phyloP scores from a whole-genome alignment of 1,140 invertebrate species.

The Ips typographus region DNA sequence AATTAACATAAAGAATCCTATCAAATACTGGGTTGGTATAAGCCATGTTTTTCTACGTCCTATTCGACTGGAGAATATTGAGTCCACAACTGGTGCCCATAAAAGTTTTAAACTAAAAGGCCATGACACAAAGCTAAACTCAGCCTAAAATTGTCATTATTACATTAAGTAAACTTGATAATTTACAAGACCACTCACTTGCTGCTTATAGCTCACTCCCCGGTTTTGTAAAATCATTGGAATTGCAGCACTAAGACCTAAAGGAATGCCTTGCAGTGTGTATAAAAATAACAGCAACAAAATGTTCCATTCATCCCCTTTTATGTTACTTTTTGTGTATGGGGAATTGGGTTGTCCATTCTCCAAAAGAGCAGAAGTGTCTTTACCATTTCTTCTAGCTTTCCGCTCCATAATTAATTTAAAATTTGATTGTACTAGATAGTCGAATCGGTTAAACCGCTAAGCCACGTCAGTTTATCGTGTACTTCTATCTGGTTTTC shows the following conservation, averaged over 20 bases:
- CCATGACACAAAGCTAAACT: slow-evolving; percentile 98
- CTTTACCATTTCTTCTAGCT: slow-evolving; percentile 25
- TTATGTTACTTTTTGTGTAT: slow-evolving; percentile 33
- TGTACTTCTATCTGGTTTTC: no score
- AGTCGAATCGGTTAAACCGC: no score
- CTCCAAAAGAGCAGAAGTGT: slow-evolving; percentile 23
- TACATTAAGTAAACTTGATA: slow-evolving; percentile 1
- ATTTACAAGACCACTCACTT: slow-evolving; percentile 52
- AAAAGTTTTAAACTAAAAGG: slow-evolving; percentile 96
- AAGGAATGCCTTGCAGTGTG: slow-evolving; percentile 92
- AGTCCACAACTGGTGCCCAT: slow-evolving; percentile 98
- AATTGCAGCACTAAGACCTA: slow-evolving; percentile 89
- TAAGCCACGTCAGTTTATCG: no score
- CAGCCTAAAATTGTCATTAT: slow-evolving; percentile 68
- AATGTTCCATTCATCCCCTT: slow-evolving; percentile 76
- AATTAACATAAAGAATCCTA: slow-evolving; percentile 83
- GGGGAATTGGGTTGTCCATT: slow-evolving; percentile 27
- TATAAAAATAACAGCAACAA: slow-evolving; percentile 88
- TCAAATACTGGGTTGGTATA: slow-evolving; percentile 85
- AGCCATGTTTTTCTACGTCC: slow-evolving; percentile 97
- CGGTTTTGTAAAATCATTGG: slow-evolving; percentile 94
- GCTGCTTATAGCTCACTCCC: slow-evolving; percentile 85
- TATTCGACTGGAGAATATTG: slow-evolving; percentile 78
- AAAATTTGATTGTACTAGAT: no score
- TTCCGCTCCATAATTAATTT: slow-evolving; percentile 30